Base-by-base conservation (phyloP, 2,113 vertebrate genomes). In the Cranoglanis bouderius region DNA sequence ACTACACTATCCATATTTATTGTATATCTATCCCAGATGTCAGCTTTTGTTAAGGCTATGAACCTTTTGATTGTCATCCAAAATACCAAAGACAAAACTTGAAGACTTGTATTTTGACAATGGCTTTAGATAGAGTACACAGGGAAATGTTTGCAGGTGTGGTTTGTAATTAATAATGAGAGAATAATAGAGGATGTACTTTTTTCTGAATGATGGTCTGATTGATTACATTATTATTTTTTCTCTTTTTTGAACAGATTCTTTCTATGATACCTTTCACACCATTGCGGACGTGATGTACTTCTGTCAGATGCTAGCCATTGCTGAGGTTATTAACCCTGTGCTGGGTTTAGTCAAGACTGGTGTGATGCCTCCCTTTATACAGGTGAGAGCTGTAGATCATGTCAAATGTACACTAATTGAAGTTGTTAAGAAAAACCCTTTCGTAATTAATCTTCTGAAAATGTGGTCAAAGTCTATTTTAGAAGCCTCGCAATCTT, bases 181-280 rank as follows among this genome's bases (percentile, higher is more conserved):
- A 21, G 12, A 3, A 8, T 51, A 10, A 29, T n/a, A 51, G 70
- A 63, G 81, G 38, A 61, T 63, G 40, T 70, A 49, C 49, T 18
- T 32, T 51, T 35, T 85, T 38, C 35, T 86, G n/a, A 74, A 40
- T 65, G 21, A 53, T 55, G 29, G 4, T 72, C 13, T 49, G 8
- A 29, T 29, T 85, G 67, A 16, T 32, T 67, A 29, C 59, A 32
- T 43, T 40, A 70, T 92, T 21, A 75, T 26, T 29, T 87, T 88
- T 91, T 90, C 14, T 72, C 6, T 78, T 59, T 18, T 46, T 63
- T 43, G 35, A 18, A 82, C 92, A 99, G 98, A 99, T 93, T 99
- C 97, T 38, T 96, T 99, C 91, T 97, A 97, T 3, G 97, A 98
- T 88, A 99, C 98, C 0, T 99, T 98, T 92, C 96, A 98, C 94